Base-by-base conservation (phyloP, 1,140 invertebrate species). In the Luehdorfia chinensis region DNA sequence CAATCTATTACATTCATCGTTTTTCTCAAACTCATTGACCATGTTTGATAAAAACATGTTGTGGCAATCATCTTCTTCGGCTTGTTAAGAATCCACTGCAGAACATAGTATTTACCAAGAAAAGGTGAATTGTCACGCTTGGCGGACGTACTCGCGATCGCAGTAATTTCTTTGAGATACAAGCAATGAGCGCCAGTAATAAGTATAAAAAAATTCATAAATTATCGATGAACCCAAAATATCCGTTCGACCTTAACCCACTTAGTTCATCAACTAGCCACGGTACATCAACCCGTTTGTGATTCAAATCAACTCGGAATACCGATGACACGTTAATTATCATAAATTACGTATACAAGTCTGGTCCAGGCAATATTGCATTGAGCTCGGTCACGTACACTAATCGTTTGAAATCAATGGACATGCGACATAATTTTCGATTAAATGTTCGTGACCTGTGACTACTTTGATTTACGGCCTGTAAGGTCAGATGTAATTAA, bases 201-300 rank as follows among this genome's bases (percentile, higher is more conserved):
- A n/a, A n/a, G n/a, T n/a, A n/a, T n/a, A n/a, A n/a, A n/a, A n/a
- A n/a, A n/a, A n/a, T 21, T 21, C 19, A 3, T 21, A 21, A 3
- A 6, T 21, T 21, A 21, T 21, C 19, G 19, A 6, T 3, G 14
- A 28, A 16, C 39, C 39, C 25, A 13, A 43, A 43, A 18, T 25
- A 43, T 43, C 39, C 39, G 39, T 43, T 28, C 39, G 39, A 43
- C 39, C 39, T 43, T 43, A 43, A 30, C 39, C 39, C 39, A 43
- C 23, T 25, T 41, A 13, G 37, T 25, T 43, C 23, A 14, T 13
- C 39, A 28, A 43, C 33, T 14, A 18, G 33, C 15, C 14, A 23
- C 37, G 37, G 37, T 41, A 4, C 33, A 18, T 23, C 7, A 12
- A 25, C 13, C 21, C 21, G 37, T 41, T 41, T 41, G 37, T 23